Evolutionary conservation across 2,888 invertebrate species (phyloP), one percentile per base, ranked within the genome.

Genomic region (Hartigia nigra): DNA sequence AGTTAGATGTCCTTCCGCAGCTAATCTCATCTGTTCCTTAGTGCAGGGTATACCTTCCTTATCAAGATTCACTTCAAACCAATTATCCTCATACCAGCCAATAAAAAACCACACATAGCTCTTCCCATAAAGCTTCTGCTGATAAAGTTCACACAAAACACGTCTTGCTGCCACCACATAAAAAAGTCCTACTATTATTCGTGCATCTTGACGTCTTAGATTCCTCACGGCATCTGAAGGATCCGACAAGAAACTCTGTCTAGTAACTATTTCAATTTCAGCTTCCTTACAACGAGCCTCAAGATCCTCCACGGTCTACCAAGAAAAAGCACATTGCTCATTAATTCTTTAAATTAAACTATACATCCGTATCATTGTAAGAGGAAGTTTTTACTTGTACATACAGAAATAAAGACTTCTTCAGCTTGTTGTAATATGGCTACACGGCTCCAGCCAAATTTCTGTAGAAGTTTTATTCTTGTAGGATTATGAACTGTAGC

Each of bases 31-130:
- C 92, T 99, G 95, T 84, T 98, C 97, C 80, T 95, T 94, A 0
- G 98, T 98, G 91, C 99, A 99, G 83, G 97, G 96, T 82, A 99
- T 96, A 76, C 96, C 95, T 91, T 98, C 97, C 79, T 95, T 95
- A 85, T 96, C 96, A 83, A 97, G 92, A 90, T 97, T 96, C 12
- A 96, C 95, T 90, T 97, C 97, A 91, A 97, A 99, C 99, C 99
- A 99, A 90, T 99, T 98, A 92, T 99, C 98, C 90, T 99, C 98
- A 92, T 99, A 99, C 98, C 98, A 99, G 80, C 97, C 99, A 87
- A 99, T 99, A 92, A 99, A 98, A 92, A 99, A 98, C 99, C 99
- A 99, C 36, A 99, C 99, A 92, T 99, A 97, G 70, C 97, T 96
- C 87, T 97, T 96, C 31, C 99, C 99, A 91, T 97, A 99, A 34